Evolutionary conservation across 2,888 invertebrate species (phyloP).

Genomic region (Cheilosia pagana): DNA sequence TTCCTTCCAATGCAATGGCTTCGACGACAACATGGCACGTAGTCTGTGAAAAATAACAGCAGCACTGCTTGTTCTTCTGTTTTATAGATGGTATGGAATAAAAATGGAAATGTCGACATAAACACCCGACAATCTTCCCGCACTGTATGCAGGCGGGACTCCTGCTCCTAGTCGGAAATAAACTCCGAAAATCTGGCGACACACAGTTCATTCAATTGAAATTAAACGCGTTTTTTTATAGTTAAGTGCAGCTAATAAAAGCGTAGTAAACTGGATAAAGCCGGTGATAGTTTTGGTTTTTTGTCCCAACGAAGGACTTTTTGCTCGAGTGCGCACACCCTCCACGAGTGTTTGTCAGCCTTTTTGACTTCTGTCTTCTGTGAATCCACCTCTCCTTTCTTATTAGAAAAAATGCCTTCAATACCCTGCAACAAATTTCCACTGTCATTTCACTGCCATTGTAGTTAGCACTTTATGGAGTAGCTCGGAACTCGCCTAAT

Average conservation of each 20-base stretch:
- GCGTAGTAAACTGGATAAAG: conserved; percentile 11
- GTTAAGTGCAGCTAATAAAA: conserved; percentile 46
- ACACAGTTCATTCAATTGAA: conserved; percentile 57
- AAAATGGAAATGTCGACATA: conserved; percentile 54
- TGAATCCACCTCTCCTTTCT: background rate
- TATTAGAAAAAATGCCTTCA: background rate
- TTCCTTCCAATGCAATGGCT: conserved; percentile 11
- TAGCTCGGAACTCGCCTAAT: conserved; percentile 28
- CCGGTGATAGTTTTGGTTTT: background rate
- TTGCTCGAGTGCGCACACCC: background rate
- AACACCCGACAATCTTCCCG: conserved; percentile 36
- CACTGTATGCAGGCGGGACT: background rate
- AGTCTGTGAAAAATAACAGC: conserved; percentile 1
- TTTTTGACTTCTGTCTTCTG: background rate
- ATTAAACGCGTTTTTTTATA: conserved; percentile 35
- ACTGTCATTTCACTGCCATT: too few species aligned
- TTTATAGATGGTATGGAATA: conserved; percentile 41
- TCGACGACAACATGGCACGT: conserved; percentile 20
- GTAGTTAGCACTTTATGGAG: conserved; percentile 8
- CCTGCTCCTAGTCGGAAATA: background rate
- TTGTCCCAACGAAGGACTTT: background rate
- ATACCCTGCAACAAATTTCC: too few species aligned
- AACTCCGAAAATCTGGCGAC: conserved; percentile 47
- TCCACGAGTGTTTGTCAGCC: background rate
- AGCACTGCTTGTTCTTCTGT: conserved; percentile 11